Base-by-base conservation (phyloP, 2,888 invertebrate species). In the Erebia ligea region DNA sequence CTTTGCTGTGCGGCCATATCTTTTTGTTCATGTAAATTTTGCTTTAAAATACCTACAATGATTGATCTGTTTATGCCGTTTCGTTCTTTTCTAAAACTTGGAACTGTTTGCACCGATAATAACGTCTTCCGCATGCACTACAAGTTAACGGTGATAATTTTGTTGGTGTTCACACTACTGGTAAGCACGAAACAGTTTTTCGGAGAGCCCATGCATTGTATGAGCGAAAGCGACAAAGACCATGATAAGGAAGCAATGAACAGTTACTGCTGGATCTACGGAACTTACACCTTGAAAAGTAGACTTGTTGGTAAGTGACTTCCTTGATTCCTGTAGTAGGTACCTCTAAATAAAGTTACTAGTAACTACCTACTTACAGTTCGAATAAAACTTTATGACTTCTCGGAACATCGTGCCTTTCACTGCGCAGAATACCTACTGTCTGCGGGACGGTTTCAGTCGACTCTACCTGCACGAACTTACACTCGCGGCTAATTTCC, bases 171-270 rank as follows among this genome's bases (percentile, higher is more conserved):
- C 86, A 96, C 96, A 1, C 88, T 97, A 79, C 84, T 97, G 78
- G 95, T 98, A 59, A 96, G 97, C 34, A 95, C 97, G 15, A 96
- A 96, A 80, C 97, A 98, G 85, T 97, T 97, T 88, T 97, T 97
- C 79, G 97, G 97, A 0, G 97, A 97, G 79, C 97, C 97, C 0
- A 97, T 98, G 67, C 95, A 96, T 79, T 98, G 98, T 84, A 94
- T 95, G 83, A 91, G 93, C 8, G 91, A 93, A 56, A 86, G 87
- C 61, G 88, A 88, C 17, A 89, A 92, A 62, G 85, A 87, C 70
- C 80, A 69, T 45, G 94, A 95, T 65, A 94, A 93, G 73, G 95
- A 95, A 65, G 94, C 95, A 42, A 92, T 97, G 10, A 96, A 97
- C 79, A 95, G 95, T 68, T 97, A 95, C 84, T 97, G 97, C 86